These are phyloP conservation scores for Hemiscyllium ocellatum DNA, from an alignment of 2,113 vertebrate species.

Conservation along the genomic window DNA sequence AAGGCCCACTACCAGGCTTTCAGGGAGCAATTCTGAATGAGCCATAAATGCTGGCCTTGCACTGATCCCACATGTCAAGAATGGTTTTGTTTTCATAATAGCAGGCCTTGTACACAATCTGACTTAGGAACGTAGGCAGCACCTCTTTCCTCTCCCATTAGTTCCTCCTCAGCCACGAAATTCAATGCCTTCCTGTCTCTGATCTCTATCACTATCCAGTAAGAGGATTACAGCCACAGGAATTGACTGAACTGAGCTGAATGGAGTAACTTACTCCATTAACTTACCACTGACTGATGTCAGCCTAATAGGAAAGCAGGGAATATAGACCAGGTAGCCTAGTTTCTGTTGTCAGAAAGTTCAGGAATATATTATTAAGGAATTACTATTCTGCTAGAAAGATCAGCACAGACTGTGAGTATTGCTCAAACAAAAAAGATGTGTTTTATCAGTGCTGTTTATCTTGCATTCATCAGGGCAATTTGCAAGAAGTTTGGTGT, in stretches of 20 bases:
- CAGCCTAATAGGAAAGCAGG: no score
- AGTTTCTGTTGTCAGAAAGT: no score
- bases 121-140: not conserved
- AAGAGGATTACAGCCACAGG: not conserved
- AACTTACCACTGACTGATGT: no score
- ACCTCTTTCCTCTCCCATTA: not conserved
- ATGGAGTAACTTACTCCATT: not conserved
- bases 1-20: not conserved
- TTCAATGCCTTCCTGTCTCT: not conserved
- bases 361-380: no score
- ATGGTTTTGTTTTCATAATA: not conserved
- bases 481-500: no score
- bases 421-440: no score
- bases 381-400: no score
- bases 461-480: no score
- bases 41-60: not conserved
- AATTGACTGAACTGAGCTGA: not conserved
- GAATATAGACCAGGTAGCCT: no score
- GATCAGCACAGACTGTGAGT: no score
- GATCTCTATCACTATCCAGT: not conserved
- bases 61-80: not conserved
- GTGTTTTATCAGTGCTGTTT: no score
- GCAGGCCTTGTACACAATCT: not conserved
- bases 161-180: not conserved
- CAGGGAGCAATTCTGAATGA: not conserved